These are phyloP conservation scores for Camelus bactrianus DNA, from an alignment of 2,113 vertebrate genomes.

Conservation along the genomic window DNA sequence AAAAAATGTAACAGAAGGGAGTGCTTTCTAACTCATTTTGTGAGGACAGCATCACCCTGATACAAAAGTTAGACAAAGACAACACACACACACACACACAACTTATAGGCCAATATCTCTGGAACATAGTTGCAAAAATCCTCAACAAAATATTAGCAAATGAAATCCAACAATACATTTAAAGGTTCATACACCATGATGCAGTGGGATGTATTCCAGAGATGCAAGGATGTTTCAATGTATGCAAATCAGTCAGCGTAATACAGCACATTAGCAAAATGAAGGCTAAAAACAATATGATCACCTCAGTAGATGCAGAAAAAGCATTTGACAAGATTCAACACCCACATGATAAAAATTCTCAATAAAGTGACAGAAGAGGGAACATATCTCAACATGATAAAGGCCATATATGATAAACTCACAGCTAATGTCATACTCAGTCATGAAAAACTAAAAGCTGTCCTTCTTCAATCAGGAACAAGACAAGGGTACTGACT, in stretches of 20 bases:
- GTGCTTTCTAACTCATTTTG: neutral
- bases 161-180: neutral
- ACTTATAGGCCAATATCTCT: neutral
- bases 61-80: neutral
- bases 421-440: neutral
- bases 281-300: neutral
- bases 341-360: neutral
- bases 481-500: neutral
- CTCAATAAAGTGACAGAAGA: neutral
- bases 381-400: neutral
- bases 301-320: neutral
- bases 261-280: neutral
- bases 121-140: neutral
- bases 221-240: neutral
- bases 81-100: neutral
- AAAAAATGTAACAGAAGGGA: neutral
- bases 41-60: neutral
- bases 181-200: neutral
- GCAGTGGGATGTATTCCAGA: neutral
- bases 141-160: neutral
- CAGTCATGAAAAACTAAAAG: neutral
- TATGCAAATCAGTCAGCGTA: neutral
- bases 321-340: neutral
- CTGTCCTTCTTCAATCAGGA: neutral
- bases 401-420: neutral